Evolutionary conservation across 2,888 invertebrate genomes (phyloP).

Genomic region (Pinctada fucata): DNA sequence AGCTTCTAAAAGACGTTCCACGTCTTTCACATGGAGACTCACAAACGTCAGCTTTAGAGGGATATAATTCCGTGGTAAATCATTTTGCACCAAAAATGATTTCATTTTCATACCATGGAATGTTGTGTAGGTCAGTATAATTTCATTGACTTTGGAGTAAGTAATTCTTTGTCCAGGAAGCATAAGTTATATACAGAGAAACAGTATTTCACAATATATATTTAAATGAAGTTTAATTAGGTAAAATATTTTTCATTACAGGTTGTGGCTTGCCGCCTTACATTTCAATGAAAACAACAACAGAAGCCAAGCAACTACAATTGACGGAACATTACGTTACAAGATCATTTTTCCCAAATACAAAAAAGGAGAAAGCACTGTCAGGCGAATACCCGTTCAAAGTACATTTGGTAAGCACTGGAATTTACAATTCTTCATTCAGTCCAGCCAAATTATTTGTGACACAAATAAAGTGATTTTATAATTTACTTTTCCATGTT

Average conservation of each 20-base stretch:
- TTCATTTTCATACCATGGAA: not conserved
- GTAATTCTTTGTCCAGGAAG: too few relatives aligned
- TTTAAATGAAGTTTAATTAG: not conserved
- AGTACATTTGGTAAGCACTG: not conserved
- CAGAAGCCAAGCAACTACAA: too few relatives aligned
- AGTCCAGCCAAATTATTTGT: not conserved
- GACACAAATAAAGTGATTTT: not conserved
- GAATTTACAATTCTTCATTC: not conserved
- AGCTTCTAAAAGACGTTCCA: not conserved
- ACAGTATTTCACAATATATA: not conserved
- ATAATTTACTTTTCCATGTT: conserved; percentile 15
- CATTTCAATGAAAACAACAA: not conserved
- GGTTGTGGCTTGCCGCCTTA: not conserved
- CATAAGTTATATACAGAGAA: too few relatives aligned
- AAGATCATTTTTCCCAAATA: too few relatives aligned
- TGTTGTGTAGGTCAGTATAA: not conserved
- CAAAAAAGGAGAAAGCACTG: too few relatives aligned
- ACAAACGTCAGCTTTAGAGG: conserved; percentile 4
- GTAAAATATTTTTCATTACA: too few relatives aligned
- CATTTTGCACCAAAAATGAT: not conserved
- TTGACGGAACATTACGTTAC: too few relatives aligned
- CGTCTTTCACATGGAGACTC: not conserved
- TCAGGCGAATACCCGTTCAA: not conserved
- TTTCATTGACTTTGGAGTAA: too few relatives aligned
- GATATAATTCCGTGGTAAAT: not conserved